Evolutionary conservation across 2,797 vertebrate species (phyloP).

Genomic region (Tiaroga cobitis): DNA sequence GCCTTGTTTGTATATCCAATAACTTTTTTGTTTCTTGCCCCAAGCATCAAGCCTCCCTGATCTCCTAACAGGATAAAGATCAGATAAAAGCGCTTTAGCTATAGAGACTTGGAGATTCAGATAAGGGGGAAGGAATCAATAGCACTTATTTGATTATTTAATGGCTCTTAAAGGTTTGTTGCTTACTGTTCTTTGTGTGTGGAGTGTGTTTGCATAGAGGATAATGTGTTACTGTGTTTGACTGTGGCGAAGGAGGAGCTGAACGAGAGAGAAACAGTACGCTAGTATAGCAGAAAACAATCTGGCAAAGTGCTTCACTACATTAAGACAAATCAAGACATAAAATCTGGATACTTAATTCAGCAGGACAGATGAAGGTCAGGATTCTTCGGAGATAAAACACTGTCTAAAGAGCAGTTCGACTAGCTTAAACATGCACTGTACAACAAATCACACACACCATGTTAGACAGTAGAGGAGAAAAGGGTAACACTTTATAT

Average conservation of each 20-base stretch:
- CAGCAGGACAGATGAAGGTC: slow-evolving; percentile 35
- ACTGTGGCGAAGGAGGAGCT: not conserved
- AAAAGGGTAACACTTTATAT: not conserved
- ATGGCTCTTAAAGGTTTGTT: slow-evolving; percentile 25
- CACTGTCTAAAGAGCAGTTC: not conserved
- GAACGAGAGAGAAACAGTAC: not conserved
- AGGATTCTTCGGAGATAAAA: slow-evolving; percentile 21
- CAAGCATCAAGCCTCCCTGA: not conserved
- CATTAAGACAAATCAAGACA: slow-evolving; percentile 21
- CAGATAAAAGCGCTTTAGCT: slow-evolving; percentile 41
- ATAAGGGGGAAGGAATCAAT: slow-evolving; percentile 41
- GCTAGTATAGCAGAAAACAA: not conserved
- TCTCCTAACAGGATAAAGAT: slow-evolving; percentile 23
- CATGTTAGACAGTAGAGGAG: not conserved
- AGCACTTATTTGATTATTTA: slow-evolving; percentile 44
- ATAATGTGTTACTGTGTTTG: not conserved
- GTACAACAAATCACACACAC: slow-evolving; percentile 21
- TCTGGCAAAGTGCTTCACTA: slow-evolving; percentile 25
- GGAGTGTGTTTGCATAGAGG: not conserved
- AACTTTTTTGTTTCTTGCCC: slow-evolving; percentile 6
- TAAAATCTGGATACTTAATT: slow-evolving; percentile 21
- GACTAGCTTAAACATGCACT: not conserved
- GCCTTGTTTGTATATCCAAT: slow-evolving; percentile 2
- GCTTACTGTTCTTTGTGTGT: slow-evolving; percentile 7
- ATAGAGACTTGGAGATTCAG: slow-evolving; percentile 11